phyloP scores from a whole-genome alignment of 2,888 invertebrate species.

The Hypsopygia costalis region DNA sequence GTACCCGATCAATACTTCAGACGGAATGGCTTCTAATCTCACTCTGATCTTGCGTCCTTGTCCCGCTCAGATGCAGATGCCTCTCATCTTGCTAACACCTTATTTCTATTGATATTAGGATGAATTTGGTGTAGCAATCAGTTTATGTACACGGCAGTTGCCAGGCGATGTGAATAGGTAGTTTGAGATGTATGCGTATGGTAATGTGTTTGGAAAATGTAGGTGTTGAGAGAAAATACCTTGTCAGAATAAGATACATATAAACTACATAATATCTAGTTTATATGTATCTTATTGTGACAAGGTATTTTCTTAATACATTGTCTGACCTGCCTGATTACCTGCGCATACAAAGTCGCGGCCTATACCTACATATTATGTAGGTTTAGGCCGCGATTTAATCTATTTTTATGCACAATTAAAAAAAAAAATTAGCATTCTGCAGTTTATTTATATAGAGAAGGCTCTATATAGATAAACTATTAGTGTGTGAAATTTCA shows the following conservation, averaged over 20 bases:
- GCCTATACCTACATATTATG: no score
- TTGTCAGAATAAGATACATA: no score
- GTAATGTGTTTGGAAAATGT: not conserved
- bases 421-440: no score
- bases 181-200: not conserved
- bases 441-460: no score
- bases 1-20: slow-evolving; percentile 47
- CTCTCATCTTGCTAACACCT: slow-evolving; percentile 26
- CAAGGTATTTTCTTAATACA: not conserved
- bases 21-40: slow-evolving; percentile 65
- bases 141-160: not conserved
- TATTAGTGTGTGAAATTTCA: no score
- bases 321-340: no score
- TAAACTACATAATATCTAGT: no score
- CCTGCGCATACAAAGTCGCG: no score
- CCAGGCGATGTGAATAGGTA: not conserved
- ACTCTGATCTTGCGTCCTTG: slow-evolving; percentile 62
- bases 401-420: no score
- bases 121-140: slow-evolving; percentile 6
- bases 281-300: no score
- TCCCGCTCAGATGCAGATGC: slow-evolving; percentile 54
- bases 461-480: no score
- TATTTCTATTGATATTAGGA: slow-evolving; percentile 17
- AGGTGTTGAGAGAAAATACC: not conserved
- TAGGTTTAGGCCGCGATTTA: no score